Evolutionary conservation across 2,113 vertebrate species (phyloP), one percentile per base, ranked within the genome.

Genomic region (Centropus bengalensis): DNA sequence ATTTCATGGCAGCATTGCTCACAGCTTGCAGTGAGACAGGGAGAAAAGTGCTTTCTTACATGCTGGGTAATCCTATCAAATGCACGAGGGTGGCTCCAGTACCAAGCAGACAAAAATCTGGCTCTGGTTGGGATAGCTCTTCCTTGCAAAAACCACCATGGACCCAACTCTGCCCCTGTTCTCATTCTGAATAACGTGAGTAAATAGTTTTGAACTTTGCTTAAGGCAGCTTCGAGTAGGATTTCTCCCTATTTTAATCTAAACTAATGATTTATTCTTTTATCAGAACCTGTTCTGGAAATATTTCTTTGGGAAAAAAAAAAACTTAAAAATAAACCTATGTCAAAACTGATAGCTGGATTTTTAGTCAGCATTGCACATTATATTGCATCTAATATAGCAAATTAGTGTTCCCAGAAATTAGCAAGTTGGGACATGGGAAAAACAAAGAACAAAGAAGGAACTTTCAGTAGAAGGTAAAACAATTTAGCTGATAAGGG

Each of bases 391-490:
- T 51, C 27, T 12, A 42, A 58, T 47, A 27, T 10, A 64, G 42
- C 18, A 85, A 89, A 64, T 40, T 9, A 27, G 26, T 81, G 5
- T 86, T 82, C 47, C 56, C 26, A 64, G 69, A 26, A 88, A 67
- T 66, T 36, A 23, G 60, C 60, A 59, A 51, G 58, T 66, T 55
- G 59, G 45, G 52, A 71, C 51, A 26, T 4, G 52, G 54, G 82
- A 16, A 84, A 92, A 91, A 67, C 26, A 83, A 86, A 92, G 92
- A 74, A 93, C 89, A 94, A 94, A 96, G 84, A n/a, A 45, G 47
- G 75, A 89, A 82, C 55, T 86, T 71, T 51, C 30, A 82, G 70
- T 8, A 10, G 58, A 94, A 94, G 63, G 69, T 74, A 74, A 84
- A 78, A 14, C 33, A 24, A 28, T 51, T 77, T 54, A 52, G 71